Base-by-base conservation (phyloP, 2,888 invertebrate genomes). In the Criorhina ranunculi region DNA sequence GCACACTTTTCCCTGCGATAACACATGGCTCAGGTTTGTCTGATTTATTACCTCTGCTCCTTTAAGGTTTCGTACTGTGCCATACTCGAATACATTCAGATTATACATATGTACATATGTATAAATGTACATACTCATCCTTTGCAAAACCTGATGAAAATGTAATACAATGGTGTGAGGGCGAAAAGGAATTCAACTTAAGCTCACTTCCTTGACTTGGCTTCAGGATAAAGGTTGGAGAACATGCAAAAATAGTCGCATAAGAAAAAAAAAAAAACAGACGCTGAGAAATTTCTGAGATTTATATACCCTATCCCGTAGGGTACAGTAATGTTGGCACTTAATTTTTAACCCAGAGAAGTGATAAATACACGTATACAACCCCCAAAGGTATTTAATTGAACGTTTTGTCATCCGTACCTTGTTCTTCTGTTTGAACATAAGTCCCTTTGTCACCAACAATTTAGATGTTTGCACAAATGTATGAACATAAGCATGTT, bases 41-140 rank as follows among this genome's bases (percentile, higher is more conserved):
- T 67, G 66, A 67, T 67, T 67, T 67, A 67, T 67, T 67, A 53
- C 66, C 53, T 53, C 7, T 53, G 66, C 53, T 67, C 51, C 31
- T 15, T 15, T n/a, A 42, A 53, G 66, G 40, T 53, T 67, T 53
- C 40, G 40, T 31, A 53, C 11, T 40, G 42, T 53, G 37, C 53
- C 66, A 40, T 17, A 11, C 24, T 12, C 5, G 49, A 17, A 33
- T 37, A 49, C 35, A 49, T 40, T 37, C 8, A 37, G 12, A 35
- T 35, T n/a, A n/a, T n/a, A n/a, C n/a, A n/a, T n/a, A n/a, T n/a
- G n/a, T n/a, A n/a, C n/a, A n/a, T n/a, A n/a, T n/a, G n/a, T n/a
- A n/a, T n/a, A n/a, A n/a, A n/a, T n/a, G n/a, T n/a, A n/a, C n/a
- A 29, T 12, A 35, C 40, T 19, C 5, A 42, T 42, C 17, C 35